Base-by-base conservation (phyloP, 2,888 invertebrate genomes). In the Eristalis intricaria region DNA sequence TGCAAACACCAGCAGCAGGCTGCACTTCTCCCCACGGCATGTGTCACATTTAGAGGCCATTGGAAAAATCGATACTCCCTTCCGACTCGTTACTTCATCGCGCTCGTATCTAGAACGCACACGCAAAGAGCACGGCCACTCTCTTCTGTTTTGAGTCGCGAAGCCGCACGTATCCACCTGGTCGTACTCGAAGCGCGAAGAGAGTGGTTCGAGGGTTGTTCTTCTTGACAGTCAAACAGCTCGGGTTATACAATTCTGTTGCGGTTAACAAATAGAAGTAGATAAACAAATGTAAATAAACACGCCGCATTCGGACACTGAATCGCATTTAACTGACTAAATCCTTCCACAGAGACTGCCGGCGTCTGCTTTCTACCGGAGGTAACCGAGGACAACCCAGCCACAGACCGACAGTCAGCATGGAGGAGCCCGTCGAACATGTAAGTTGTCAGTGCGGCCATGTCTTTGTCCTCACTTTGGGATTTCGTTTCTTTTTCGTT, bases 161-260 rank as follows among this genome's bases (percentile, higher is more conserved):
- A 82, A 71, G 65, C 71, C 43, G 32, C 63, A 71, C 74, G 66
- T 70, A 76, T 79, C 80, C 79, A 87, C 76, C 84, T 87, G 87
- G 87, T 87, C 87, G 87, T 87, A 87, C 87, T 69, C 68, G 56
- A 76, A 83, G 10, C 70, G 7, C 83, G 29, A 40, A 87, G 84
- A 87, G 84, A 87, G 84, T 84, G 87, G 83, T 87, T 84, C 79
- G 64, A 87, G 87, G 87, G 87, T 87, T 87, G 87, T 71, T 80
- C 87, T 87, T 80, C 79, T 80, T 87, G 87, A 79, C 87, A 87
- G 87, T 87, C 87, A 73, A 78, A 75, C 32, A 50, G 71, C 75
- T 84, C 79, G 87, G 83, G 76, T 80, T 84, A 75, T 83, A 76
- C 68, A 76, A 63, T 68, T 69, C 78, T 43, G 78, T 56, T 19